These are phyloP conservation scores for Leptopilina drosophilae DNA, from an alignment of 2,888 invertebrate species.

Conservation along the genomic window DNA sequence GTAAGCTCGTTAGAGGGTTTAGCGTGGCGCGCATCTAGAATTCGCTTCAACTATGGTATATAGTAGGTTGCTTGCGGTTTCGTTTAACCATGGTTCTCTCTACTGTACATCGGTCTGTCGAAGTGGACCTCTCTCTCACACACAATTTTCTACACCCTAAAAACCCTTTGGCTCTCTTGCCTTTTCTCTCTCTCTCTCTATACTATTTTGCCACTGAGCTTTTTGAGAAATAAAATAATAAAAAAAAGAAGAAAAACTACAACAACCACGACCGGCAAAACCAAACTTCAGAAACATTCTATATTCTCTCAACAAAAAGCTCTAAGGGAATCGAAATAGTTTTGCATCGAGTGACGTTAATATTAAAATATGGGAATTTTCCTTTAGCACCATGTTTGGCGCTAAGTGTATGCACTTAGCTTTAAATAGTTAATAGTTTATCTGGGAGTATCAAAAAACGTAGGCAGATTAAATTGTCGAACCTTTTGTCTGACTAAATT, in stretches of 20 bases:
- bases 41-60: constrained; percentile 49
- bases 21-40: constrained; percentile 62
- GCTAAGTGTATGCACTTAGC: too few relatives aligned
- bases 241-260: too few relatives aligned
- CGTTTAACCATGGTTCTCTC: constrained; percentile 70
- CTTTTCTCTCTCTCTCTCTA: constrained; percentile 50
- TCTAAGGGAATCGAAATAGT: constrained; percentile 52
- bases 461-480: too few relatives aligned
- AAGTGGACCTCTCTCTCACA: constrained; percentile 54
- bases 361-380: constrained; percentile 31
- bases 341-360: constrained; percentile 53
- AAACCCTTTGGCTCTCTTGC: too few relatives aligned
- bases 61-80: constrained; percentile 73
- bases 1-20: constrained; percentile 75
- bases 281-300: constrained; percentile 49
- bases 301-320: constrained; percentile 26
- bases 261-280: constrained; percentile 64
- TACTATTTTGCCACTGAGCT: constrained; percentile 64
- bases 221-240: constrained; percentile 64
- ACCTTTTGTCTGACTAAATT: too few relatives aligned
- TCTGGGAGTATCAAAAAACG: too few relatives aligned
- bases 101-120: constrained; percentile 62
- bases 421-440: too few relatives aligned
- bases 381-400: constrained; percentile 35
- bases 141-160: constrained; percentile 35